Conservation (phyloP, 2,797 vertebrate genomes). For the Enteromius thamalakanensis region DNA sequence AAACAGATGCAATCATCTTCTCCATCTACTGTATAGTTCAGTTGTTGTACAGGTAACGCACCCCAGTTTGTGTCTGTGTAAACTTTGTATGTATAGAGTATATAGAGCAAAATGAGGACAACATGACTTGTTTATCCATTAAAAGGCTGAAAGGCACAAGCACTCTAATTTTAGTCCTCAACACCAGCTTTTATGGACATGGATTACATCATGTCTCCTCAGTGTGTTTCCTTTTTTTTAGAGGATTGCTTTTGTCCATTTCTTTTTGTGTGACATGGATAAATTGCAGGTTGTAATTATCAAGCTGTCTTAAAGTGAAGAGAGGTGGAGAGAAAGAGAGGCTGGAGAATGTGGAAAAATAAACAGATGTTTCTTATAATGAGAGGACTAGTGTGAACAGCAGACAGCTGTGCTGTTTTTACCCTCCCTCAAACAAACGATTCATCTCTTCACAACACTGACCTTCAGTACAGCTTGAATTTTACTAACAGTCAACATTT, state of each 20-base stretch:
- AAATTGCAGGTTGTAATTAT: slow-evolving; percentile 49
- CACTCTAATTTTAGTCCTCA: slow-evolving; percentile 24
- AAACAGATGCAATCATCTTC: background rate
- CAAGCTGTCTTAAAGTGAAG: slow-evolving; percentile 51
- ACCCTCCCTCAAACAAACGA: background rate
- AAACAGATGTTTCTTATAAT: slow-evolving; percentile 48
- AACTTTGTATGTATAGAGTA: background rate
- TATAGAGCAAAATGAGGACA: background rate
- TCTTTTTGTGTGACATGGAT: slow-evolving; percentile 47
- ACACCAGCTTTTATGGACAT: background rate
- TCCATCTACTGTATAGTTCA: background rate
- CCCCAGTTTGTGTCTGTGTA: background rate
- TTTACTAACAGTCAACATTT: background rate
- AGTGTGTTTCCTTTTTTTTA: background rate
- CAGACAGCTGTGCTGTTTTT: slow-evolving; percentile 17
- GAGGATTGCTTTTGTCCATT: slow-evolving; percentile 5
- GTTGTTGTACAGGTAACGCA: too few relatives aligned
- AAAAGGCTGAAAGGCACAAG: background rate
- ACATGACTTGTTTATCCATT: background rate
- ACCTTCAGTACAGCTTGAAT: background rate
- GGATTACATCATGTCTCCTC: slow-evolving; percentile 14
- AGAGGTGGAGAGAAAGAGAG: slow-evolving; percentile 4
- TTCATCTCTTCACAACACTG: slow-evolving; percentile 11
- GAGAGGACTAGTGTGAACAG: background rate
- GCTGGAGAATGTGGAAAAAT: slow-evolving; percentile 8